Percentiles rank a stretch among this genome's conserved stretches.
Evolutionary conservation across 2,888 invertebrate genomes (phyloP).

Genomic region (Coelopa pilipes): DNA sequence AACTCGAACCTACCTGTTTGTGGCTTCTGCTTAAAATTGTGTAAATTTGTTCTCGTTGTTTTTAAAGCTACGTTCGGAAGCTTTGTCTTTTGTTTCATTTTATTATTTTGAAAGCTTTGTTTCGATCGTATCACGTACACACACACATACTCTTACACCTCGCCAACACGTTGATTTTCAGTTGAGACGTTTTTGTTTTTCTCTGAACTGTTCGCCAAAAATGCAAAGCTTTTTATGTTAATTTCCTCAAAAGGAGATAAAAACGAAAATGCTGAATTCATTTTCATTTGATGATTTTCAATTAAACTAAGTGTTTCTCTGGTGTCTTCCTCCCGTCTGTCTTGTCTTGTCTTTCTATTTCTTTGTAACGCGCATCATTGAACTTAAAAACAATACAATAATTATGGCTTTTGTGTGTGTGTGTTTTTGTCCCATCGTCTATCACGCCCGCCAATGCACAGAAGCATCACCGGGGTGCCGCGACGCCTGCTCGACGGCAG

Average conservation of each 20-base stretch:
- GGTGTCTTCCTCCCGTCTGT: neutral
- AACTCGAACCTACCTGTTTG: too few species aligned
- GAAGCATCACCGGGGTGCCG: constrained; percentile 58
- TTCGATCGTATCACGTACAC: neutral
- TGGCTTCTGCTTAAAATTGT: too few species aligned
- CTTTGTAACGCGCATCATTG: constrained; percentile 25
- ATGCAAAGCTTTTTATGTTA: neutral
- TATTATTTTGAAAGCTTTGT: neutral
- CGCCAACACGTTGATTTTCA: neutral
- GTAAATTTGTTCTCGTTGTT: neutral
- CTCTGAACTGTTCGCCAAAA: neutral
- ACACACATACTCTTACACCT: neutral
- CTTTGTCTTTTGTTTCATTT: neutral
- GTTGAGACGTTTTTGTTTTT: neutral
- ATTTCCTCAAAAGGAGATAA: neutral
- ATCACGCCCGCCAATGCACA: constrained; percentile 3
- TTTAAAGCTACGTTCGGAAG: neutral
- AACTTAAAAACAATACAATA: constrained; percentile 10
- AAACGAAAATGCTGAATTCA: too few species aligned
- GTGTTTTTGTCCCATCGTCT: constrained; percentile 12
- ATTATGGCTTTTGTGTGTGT: constrained; percentile 32
- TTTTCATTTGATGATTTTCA: too few species aligned
- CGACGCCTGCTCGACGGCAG: constrained; percentile 66
- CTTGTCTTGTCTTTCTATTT: constrained; percentile 34
- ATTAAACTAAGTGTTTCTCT: neutral